phyloP scores from a whole-genome alignment of 2,113 vertebrate genomes.

The Siniperca chuatsi region DNA sequence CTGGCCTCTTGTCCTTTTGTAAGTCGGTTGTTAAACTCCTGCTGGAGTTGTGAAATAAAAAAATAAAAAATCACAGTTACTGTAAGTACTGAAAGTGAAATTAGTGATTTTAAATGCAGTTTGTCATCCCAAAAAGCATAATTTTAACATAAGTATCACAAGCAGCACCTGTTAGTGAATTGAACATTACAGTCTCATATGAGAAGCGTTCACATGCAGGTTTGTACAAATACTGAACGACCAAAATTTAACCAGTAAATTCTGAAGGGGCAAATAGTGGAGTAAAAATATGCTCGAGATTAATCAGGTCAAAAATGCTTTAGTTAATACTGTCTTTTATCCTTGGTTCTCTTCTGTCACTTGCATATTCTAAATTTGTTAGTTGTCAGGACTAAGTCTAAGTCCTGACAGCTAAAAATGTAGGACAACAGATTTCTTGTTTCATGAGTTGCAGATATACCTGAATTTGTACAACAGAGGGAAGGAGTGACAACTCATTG shows the following conservation, averaged over 20 bases:
- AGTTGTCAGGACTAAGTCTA: background rate
- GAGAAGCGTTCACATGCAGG: constrained; percentile 39
- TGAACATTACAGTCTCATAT: constrained; percentile 21
- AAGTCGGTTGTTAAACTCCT: constrained; percentile 9
- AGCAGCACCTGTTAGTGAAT: constrained; percentile 51
- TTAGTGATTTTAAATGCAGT: constrained; percentile 33
- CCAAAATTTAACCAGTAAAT: constrained; percentile 3
- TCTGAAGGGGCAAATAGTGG: background rate
- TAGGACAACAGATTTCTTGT: background rate
- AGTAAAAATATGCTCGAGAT: background rate
- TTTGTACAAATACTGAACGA: constrained; percentile 40
- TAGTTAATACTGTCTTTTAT: constrained; percentile 5
- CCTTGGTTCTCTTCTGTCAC: constrained; percentile 4
- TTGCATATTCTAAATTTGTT: constrained; percentile 9
- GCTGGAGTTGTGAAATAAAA: constrained; percentile 14
- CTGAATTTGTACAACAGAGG: constrained; percentile 8
- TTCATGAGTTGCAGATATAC: constrained; percentile 27
- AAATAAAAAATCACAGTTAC: constrained; percentile 27
- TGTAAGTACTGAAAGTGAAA: constrained; percentile 41
- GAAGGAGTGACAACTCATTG: constrained; percentile 8
- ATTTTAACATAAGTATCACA: constrained; percentile 34
- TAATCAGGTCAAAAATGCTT: constrained; percentile 16
- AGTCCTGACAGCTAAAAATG: constrained; percentile 11
- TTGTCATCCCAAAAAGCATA: background rate
- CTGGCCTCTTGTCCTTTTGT: constrained; percentile 16